Evolutionary conservation across 1,140 invertebrate species (phyloP).

Genomic region (Meloidogyne exigua): DNA sequence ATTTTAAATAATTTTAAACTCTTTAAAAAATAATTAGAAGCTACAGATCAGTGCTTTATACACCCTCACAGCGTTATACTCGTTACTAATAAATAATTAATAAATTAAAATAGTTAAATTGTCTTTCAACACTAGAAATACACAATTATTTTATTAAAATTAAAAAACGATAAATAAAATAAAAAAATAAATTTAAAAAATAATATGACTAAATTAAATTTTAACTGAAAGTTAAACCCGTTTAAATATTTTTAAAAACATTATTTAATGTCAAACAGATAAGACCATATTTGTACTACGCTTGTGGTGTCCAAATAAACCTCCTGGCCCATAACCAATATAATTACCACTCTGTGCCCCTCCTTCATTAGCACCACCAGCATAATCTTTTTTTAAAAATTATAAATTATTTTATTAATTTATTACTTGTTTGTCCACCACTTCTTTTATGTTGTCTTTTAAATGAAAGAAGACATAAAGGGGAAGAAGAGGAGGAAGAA

Average conservation of each 20-base stretch:
- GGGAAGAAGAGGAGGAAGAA: neutral
- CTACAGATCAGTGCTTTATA: slow-evolving; percentile 40
- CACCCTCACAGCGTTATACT: slow-evolving; percentile 37
- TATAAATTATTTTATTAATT: neutral
- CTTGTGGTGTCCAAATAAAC: slow-evolving; percentile 46
- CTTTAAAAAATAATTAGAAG: slow-evolving; percentile 19
- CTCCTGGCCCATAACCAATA: slow-evolving; percentile 5
- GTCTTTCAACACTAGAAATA: neutral
- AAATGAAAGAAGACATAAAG: slow-evolving; percentile 21
- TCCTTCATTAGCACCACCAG: neutral
- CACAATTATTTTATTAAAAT: neutral
- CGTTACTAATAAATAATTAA: slow-evolving; percentile 19
- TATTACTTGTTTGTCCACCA: neutral
- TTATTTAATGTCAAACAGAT: slow-evolving; percentile 35
- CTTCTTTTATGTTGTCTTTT: slow-evolving; percentile 10
- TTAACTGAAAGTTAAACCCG: neutral
- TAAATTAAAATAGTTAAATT: neutral
- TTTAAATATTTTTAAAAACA: neutral
- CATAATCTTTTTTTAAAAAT: neutral
- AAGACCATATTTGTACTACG: slow-evolving; percentile 55
- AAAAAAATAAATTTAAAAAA: neutral
- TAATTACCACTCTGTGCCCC: neutral
- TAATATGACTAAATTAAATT: neutral
- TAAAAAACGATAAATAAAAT: neutral
- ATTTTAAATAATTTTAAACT: neutral